Base-by-base conservation (phyloP, 2,888 invertebrate species). In the Euspilapteryx auroguttella region DNA sequence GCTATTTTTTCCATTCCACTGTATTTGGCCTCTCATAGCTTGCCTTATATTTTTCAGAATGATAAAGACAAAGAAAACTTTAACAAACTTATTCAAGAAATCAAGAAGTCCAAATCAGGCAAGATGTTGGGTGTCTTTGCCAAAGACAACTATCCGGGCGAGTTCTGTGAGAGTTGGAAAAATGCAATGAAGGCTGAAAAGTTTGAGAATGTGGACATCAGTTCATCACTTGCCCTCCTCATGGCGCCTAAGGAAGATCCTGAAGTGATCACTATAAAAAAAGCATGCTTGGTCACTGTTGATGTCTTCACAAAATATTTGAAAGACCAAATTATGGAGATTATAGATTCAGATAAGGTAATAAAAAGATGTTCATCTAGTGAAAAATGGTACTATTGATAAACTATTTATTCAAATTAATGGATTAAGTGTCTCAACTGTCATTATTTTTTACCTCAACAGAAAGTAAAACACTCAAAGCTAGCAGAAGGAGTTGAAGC, bases 271-370 rank as follows among this genome's bases (percentile, higher is more conserved):
- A 87, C 89, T 6, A 85, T 97, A 29, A 94, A 92, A 51, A 94
- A 94, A 68, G 96, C 99, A 0, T 91, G 91, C 42, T 75, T 89
- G 53, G 93, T 94, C 8, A 92, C 96, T 7, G 89, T 92, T 30
- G 96, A 97, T 68, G 87, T 99, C 9, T 99, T 96, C 59, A 91
- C 88, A 27, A 98, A 98, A 61, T 96, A 94, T 65, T 80, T 99
- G 23, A 93, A 94, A 59, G 94, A 96, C 63, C 94, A 98, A 66
- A 91, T 99, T 38, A 95, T 98, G 89, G 96, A 96, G 59, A 94
- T 98, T 41, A 94, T 99, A 51, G 98, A 99, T 79, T 88, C 93
- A 3, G 99, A 99, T 56, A 94, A 89, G 79, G 88, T 87, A 58
- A 52, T 44, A 26, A 14, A 26, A 14, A 12, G 12, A 11, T n/a